Conservation (phyloP, 1,140 invertebrate species). For the Heliconius hewitsoni region DNA sequence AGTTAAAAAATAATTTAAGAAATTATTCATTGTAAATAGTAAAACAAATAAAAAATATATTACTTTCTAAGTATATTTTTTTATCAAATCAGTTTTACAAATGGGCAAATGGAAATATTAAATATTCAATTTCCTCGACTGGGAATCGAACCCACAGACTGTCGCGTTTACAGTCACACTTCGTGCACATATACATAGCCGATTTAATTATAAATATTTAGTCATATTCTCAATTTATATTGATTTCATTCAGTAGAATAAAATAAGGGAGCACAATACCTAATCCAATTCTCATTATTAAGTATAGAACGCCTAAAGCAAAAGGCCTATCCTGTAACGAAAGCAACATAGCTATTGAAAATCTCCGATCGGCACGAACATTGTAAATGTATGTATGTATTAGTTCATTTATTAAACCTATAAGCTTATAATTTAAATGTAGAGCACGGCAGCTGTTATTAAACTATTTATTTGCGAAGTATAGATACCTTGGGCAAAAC, state of each 20-base stretch:
- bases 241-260: conserved; percentile 19
- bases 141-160: no score
- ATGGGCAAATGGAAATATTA: no score
- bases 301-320: conserved; percentile 32
- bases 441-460: conserved; percentile 16
- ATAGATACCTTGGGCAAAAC: not conserved
- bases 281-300: conserved; percentile 41
- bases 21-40: no score
- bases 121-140: no score
- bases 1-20: no score
- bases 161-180: no score
- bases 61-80: no score
- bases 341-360: conserved; percentile 41
- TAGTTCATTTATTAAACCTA: conserved; percentile 39
- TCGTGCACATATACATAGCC: no score
- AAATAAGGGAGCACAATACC: conserved; percentile 36
- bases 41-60: no score
- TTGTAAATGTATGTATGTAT: conserved; percentile 38
- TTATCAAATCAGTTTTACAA: no score
- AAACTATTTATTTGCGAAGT: conserved; percentile 15
- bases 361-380: conserved; percentile 40
- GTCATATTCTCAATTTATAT: not conserved
- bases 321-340: conserved; percentile 30
- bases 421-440: conserved; percentile 32
- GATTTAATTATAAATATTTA: no score